phyloP scores from a whole-genome alignment of 2,113 vertebrate genomes.

The Excalfactoria chinensis region DNA sequence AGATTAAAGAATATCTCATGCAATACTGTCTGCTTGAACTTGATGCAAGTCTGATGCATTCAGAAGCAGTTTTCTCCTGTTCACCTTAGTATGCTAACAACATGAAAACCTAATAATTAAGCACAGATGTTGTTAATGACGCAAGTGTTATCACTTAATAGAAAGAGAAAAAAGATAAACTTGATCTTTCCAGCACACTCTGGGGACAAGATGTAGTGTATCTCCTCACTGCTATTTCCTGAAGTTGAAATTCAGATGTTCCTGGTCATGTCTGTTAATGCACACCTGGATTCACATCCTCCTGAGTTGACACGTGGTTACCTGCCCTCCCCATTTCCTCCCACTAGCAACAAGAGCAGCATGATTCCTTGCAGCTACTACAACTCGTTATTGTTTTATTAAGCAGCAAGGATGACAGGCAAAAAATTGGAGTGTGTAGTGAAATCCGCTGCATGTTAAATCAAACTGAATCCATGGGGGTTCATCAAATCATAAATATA shows the following conservation, averaged over 20 bases:
- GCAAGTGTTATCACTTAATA: not conserved
- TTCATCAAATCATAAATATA: not conserved
- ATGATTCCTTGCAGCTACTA: not conserved
- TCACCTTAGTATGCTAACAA: not conserved
- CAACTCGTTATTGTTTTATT: not conserved
- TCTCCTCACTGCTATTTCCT: not conserved
- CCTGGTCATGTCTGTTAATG: not conserved
- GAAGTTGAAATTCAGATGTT: not conserved
- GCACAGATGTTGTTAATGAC: not conserved
- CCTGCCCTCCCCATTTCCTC: not conserved
- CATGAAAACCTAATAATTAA: not conserved
- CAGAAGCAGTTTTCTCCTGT: not conserved
- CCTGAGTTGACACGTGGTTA: not conserved
- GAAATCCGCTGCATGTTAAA: not conserved
- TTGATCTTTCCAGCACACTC: not conserved
- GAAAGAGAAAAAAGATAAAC: not conserved
- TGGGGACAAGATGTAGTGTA: not conserved
- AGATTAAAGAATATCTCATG: not conserved
- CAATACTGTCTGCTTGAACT: not conserved
- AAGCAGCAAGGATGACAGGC: not conserved
- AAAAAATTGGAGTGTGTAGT: not conserved
- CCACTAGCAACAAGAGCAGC: not conserved
- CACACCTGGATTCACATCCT: not conserved
- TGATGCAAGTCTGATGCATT: not conserved
- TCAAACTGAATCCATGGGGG: not conserved